Evolutionary conservation across 2,888 invertebrate genomes (phyloP).

Genomic region (Tridacna crocea): DNA sequence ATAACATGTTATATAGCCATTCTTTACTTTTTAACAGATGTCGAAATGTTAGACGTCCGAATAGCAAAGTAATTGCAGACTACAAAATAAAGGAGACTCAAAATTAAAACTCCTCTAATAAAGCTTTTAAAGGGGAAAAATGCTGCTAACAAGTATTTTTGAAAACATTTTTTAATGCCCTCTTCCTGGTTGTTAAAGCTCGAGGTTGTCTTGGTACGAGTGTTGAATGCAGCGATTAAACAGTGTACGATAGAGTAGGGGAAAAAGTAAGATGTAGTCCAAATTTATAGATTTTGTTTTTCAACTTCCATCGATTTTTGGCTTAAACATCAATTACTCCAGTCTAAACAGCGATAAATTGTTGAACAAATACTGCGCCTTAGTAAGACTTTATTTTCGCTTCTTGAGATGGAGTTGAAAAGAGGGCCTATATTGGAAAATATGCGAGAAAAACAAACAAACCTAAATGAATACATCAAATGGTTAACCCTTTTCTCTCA

Average conservation of each 20-base stretch:
- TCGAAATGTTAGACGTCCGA: too few relatives aligned
- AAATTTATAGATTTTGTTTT: constrained; percentile 30
- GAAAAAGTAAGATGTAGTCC: constrained; percentile 21
- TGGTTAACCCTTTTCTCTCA: constrained; percentile 14
- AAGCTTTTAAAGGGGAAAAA: too few relatives aligned
- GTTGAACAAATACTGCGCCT: constrained; percentile 26
- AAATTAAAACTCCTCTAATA: too few relatives aligned
- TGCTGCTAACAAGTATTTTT: too few relatives aligned
- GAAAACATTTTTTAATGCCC: too few relatives aligned
- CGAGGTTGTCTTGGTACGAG: too few relatives aligned
- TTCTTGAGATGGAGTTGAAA: constrained; percentile 28
- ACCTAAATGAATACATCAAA: constrained; percentile 28
- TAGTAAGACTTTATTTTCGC: constrained; percentile 25
- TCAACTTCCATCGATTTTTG: constrained; percentile 31
- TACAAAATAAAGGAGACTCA: too few relatives aligned
- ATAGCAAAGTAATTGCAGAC: too few relatives aligned
- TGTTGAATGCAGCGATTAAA: background rate
- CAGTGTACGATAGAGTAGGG: background rate
- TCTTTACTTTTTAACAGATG: too few relatives aligned
- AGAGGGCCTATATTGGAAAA: constrained; percentile 30
- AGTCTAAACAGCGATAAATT: constrained; percentile 30
- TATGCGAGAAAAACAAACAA: constrained; percentile 31
- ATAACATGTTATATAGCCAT: too few relatives aligned
- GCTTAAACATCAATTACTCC: constrained; percentile 25
- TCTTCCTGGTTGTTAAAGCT: too few relatives aligned